Base-by-base conservation (phyloP, 2,888 invertebrate genomes). In the Anaspis maculata region DNA sequence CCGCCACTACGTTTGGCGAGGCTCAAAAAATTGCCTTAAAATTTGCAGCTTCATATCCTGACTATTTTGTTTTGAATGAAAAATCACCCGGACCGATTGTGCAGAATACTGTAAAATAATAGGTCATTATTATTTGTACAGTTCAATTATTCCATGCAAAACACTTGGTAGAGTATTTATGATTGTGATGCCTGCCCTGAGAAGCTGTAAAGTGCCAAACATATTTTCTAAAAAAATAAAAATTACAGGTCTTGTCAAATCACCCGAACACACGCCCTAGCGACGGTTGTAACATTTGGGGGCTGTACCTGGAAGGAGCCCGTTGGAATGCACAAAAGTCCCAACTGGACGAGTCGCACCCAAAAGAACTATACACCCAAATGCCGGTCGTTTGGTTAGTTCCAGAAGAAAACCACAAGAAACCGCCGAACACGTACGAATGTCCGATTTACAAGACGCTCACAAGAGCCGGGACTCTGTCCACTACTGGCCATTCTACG, bases 241-340 rank as follows among this genome's bases (percentile, higher is more conserved):
- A 5, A 10, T 37, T 15, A 33, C 30, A 77, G 77, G 67, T 76
- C 1, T 47, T 75, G 10, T 27, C 55, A 0, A 48, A 48, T 0
- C 51, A 62, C 2, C 78, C 79, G 0, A 42, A 46, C 0, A 62
- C 65, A 46, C 62, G 70, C 43, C 73, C 73, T 0, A 61, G 59
- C 0, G 75, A 79, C 50, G 80, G 81, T 0, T 79, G 79, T 44
- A 75, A 72, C 41, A 73, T 81, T 25, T 70, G 74, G 33, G 81
- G 80, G 1, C 57, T 88, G 37, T 88, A 70, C 60, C 59, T 87
- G 29, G 86, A 87, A 60, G 87, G 87, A 0, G 81, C 81, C n/a
- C 68, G 83, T 23, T 88, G 85, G 85, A 77, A 80, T 57, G 49
- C 57, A 26, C 61, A 69, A 0, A 70, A 64, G 48, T 64, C 69